Evolutionary conservation across 2,888 invertebrate species (phyloP).

Genomic region (Ellobium chinense): DNA sequence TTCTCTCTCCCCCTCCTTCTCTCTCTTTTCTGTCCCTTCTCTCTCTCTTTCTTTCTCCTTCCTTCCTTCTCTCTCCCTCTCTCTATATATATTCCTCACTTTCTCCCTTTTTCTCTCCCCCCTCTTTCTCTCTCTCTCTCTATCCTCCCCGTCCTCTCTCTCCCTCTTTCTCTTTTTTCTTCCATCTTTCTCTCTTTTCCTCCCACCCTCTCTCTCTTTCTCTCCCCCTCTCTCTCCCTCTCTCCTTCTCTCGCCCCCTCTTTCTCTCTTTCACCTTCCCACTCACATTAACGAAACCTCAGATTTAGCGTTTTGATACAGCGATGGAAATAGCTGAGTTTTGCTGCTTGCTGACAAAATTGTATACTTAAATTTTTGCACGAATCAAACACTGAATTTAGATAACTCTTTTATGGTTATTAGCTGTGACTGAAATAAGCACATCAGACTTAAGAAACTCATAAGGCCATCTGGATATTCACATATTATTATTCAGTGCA

Average conservation of each 20-base stretch:
- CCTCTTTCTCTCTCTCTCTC: background rate
- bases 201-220: background rate
- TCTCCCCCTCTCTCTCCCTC: background rate
- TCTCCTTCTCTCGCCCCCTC: background rate
- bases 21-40: background rate
- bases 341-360: too few species aligned
- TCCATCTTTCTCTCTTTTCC: background rate
- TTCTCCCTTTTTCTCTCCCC: background rate
- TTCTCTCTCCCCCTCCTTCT: background rate
- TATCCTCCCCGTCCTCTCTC: background rate
- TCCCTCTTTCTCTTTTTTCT: constrained; percentile 1
- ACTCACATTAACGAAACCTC: too few species aligned
- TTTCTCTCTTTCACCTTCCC: background rate
- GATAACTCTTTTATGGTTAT: too few species aligned
- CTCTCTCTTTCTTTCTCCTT: background rate
- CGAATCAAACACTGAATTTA: too few species aligned
- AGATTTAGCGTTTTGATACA: too few species aligned
- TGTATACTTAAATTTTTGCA: too few species aligned
- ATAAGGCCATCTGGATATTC: too few species aligned
- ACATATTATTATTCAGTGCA: too few species aligned
- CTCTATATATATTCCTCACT: background rate
- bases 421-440: too few species aligned
- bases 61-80: background rate
- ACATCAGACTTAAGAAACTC: too few species aligned
- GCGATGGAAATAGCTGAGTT: too few species aligned